Base-by-base conservation (phyloP, 2,888 invertebrate species). In the Yponomeuta malinellus region DNA sequence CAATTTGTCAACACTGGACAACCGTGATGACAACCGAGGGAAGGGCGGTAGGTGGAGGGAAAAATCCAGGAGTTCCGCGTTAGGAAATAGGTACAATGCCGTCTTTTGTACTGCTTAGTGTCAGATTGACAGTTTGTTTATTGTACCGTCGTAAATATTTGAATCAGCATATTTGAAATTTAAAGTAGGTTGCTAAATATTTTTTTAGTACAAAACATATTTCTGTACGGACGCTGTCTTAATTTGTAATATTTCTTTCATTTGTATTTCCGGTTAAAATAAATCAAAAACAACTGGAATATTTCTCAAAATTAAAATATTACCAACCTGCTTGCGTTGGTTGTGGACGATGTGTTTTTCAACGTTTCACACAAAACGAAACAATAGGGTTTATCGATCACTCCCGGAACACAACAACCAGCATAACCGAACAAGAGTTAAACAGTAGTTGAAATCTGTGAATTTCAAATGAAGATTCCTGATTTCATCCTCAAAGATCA, bases 371-470 rank as follows among this genome's bases (percentile, higher is more conserved):
- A 65, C 9, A 31, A 10, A 59, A 59, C 52, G 15, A 59, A 65
- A 65, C 65, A 65, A 65, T 65, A 65, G 33, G 4, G 10, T 29
- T 29, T 65, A 65, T 65, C 29, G 65, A 65, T 65, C 65, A 65
- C 65, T 65, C 65, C n/a, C 10, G 31, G 29, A 65, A 33, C 23
- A 33, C 29, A 65, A 65, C 65, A 65, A 29, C 23, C 29, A 31
- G 65, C 31, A 31, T 23, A 65, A 63, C n/a, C 1, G 9, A 65
- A 31, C 65, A 1, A 59, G 0, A 8, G 1, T 65, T 31, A 33
- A 65, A 9, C 10, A 29, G 23, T 3, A 65, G 31, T 8, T 0
- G 33, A 10, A 65, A n/a, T 4, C 4, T 10, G 29, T 10, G 6
- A 3, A 15, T 65, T 65, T 33, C 65, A 65, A 12, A 2, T 12